Base-by-base conservation (phyloP, 2,113 vertebrate genomes). In the Gobius niger region DNA sequence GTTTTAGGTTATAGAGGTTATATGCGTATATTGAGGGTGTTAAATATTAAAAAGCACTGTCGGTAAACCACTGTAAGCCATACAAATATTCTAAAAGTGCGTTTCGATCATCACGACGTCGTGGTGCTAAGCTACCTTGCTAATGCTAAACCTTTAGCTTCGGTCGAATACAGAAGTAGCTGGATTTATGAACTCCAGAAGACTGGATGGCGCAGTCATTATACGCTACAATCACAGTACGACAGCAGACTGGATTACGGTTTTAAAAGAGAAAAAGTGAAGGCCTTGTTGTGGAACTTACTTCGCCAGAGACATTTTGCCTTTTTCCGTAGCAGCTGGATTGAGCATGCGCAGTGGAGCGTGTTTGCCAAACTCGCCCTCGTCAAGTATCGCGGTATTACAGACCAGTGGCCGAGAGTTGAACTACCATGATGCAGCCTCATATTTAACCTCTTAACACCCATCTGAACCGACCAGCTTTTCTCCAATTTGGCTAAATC, bases 301-400 rank as follows among this genome's bases (percentile, higher is more conserved):
- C 96, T 94, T 96, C 81, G 93, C 85, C 0, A 98, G 90, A 90
- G 95, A 93, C 96, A 98, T 98, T 94, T 94, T 62, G 15, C 53
- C 85, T 83, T 77, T 73, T 87, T 86, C 81, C 85, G 72, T 49
- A 80, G 63, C 65, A 16, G 3, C 18, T 13, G 61, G 18, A 69
- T 54, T 84, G 81, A 7, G 75, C 84, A 85, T 85, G 87, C 85
- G 88, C 78, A 0, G 7, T 47, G 13, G 7, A 1, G 49, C 10
- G 42, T 18, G 12, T 47, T 63, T 18, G 0, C 2, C 44, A 34
- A n/a, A 6, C 44, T 19, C 10, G 44, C 13, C 13, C 13, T 3
- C 42, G 6, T 9, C 9, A 11, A 19, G 5, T 47, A 10, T 63
- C 61, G 61, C 61, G 61, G 6, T 19, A 63, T 46, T 19, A 19